phyloP scores from a whole-genome alignment of 2,113 vertebrate genomes.

The Phyllostomus hastatus region DNA sequence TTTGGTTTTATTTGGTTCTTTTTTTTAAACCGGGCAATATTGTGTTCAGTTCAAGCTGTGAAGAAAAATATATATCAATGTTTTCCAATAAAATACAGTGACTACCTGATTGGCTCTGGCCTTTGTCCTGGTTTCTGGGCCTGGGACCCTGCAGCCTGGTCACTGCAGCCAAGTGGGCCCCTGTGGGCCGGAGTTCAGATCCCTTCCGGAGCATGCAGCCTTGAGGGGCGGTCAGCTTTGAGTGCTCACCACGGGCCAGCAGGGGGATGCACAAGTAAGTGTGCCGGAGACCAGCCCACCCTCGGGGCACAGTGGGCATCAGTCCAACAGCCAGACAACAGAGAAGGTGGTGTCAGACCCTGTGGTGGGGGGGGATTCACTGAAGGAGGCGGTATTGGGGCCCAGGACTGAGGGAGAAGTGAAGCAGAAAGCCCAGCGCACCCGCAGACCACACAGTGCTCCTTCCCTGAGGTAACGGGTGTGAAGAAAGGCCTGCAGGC shows the following conservation, averaged over 20 bases:
- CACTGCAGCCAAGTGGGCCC: not conserved
- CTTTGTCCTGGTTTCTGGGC: not conserved
- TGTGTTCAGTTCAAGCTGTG: slow-evolving; percentile 83
- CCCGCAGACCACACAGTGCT: too few species aligned
- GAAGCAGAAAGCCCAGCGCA: not conserved
- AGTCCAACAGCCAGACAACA: rapidly evolving
- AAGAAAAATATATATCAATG: slow-evolving; percentile 81
- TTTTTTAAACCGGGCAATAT: slow-evolving; percentile 77
- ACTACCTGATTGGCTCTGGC: slow-evolving; percentile 70
- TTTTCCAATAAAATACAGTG: slow-evolving; percentile 84
- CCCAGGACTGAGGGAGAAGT: not conserved
- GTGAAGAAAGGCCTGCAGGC: not conserved
- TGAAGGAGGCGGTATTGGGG: rapidly evolving
- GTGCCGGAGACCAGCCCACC: not conserved
- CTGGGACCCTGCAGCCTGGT: rapidly evolving
- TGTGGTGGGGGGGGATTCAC: rapidly evolving
- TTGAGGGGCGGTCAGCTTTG: rapidly evolving
- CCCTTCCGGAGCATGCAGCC: rapidly evolving
- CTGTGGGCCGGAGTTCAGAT: not conserved
- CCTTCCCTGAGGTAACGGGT: not conserved
- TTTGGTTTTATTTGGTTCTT: not conserved
- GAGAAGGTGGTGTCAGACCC: not conserved
- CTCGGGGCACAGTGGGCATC: not conserved
- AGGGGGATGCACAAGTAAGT: rapidly evolving
- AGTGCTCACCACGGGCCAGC: rapidly evolving